These are phyloP conservation scores for Leptinotarsa defecta DNA, from an alignment of 1,140 invertebrate species.

Conservation along the genomic window DNA sequence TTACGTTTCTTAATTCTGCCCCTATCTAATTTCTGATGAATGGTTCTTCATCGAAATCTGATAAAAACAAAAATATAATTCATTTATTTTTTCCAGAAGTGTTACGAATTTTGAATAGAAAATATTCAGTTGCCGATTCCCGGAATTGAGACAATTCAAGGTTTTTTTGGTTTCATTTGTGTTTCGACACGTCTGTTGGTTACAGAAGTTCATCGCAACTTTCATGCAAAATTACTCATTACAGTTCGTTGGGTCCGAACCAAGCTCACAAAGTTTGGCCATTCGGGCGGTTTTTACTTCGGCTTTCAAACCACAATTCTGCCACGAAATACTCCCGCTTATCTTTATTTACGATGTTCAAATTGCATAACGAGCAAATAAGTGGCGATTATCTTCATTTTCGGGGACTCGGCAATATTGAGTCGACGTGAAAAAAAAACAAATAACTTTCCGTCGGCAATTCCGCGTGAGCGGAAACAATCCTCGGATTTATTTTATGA, in stretches of 20 bases:
- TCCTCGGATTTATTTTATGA: too few species aligned
- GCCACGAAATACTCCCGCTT: neutral
- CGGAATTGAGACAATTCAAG: too few species aligned
- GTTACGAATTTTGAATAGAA: too few species aligned
- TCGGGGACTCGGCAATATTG: neutral
- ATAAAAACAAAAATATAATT: too few species aligned
- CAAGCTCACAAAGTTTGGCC: neutral
- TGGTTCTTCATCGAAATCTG: too few species aligned
- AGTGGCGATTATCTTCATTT: neutral
- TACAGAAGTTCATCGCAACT: neutral
- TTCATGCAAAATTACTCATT: neutral
- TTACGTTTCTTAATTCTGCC: too few species aligned
- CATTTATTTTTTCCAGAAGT: too few species aligned
- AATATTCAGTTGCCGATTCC: too few species aligned
- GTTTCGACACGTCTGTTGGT: too few species aligned
- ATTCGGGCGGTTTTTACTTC: neutral
- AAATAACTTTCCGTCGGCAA: neutral
- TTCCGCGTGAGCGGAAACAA: too few species aligned
- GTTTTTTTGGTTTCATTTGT: too few species aligned
- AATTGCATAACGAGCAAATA: conserved; percentile 3
- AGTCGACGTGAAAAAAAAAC: neutral
- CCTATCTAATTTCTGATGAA: too few species aligned
- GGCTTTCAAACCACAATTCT: neutral
- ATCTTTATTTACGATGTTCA: conserved; percentile 6
- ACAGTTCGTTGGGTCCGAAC: neutral